Evolutionary conservation across 2,113 vertebrate species (phyloP), one percentile per base, ranked within the genome.

Genomic region (Myotis davidii): DNA sequence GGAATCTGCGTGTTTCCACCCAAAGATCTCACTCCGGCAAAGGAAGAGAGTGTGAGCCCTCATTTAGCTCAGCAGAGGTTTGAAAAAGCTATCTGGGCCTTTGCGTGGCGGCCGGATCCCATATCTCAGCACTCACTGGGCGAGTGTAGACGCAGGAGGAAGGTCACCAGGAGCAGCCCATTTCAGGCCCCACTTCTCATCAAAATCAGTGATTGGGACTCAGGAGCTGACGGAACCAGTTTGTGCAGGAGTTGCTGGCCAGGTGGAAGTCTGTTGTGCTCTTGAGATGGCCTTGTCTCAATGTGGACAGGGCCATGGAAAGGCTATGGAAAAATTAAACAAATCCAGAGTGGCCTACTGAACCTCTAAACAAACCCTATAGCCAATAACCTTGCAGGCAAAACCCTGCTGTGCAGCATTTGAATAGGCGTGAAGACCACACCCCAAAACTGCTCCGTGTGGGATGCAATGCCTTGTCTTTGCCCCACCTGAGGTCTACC

Each of bases 171-270:
- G 95, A 94, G 73, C 0, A 0, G 32, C 0, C 59, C 23, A 85
- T 61, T 89, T 56, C 73, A 74, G 37, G n/a, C 74, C 56, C 89
- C 23, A 9, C 11, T 69, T 85, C 50, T 32, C 13, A 32, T 94
- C 88, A 95, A 93, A 90, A 2, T 92, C 87, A 76, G 82, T 56
- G 42, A 88, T 0, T 42, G 61, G 42, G 13, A 72, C 18, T 56
- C 65, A 85, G 82, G 27, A 45, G 85, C 69, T 95, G 3, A 67
- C 21, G 2, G 27, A 94, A 1, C 56, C 70, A 1, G 81, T 93
- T 85, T 97, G 84, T 52, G 69, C 67, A 64, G 85, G 85, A 59
- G 61, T 3, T 77, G 88, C 82, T 91, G 94, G 72, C 69, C 92
- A 73, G 48, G 37, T 45, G 11, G 25, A 94, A 81, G 73, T 16